Evolutionary conservation across 2,888 invertebrate species (phyloP), one percentile per base, ranked within the genome.

Genomic region (Papilio elwesi): DNA sequence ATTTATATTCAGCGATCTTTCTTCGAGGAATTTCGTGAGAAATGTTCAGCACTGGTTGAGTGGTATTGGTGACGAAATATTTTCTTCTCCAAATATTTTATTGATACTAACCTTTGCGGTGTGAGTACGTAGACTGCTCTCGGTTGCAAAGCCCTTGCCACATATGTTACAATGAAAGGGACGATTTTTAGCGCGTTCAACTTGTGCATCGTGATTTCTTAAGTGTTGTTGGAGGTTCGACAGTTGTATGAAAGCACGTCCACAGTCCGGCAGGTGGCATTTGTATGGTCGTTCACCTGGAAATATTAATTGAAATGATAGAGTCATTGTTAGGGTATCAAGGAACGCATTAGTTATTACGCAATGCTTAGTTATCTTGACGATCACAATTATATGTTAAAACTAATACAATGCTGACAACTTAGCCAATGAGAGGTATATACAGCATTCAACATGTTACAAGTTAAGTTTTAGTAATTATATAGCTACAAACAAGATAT

Each of bases 161-260:
- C 99, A 99, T 82, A 98, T 98, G 88, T 97, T 98, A 92, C 99
- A 99, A 87, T 98, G 98, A 92, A 98, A 98, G 70, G 98, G 98
- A 76, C 98, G 95, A 93, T 98, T 98, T 92, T 98, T 98, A 85
- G 98, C 98, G 80, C 98, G 95, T 86, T 98, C 98, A 78, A 98
- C 97, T 90, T 98, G 98, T 74, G 98, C 98, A 88, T 98, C 99
- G 92, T 99, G 98, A 94, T 98, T 99, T 79, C 98, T 94, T 78
- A 98, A 96, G 90, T 99, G 98, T 88, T 99, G 99, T 88, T 99
- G 98, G 12, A 99, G 96, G 91, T 99, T 99, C 73, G 98, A 98
- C 81, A 99, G 95, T 93, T 99, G 99, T 88, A 98, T 99, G 94
- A 99, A 99, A 78, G 98, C 98, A 82, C 98, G 95, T 70, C 98